Conservation (phyloP, 2,797 vertebrate genomes). For the Eulemur albifrons region DNA sequence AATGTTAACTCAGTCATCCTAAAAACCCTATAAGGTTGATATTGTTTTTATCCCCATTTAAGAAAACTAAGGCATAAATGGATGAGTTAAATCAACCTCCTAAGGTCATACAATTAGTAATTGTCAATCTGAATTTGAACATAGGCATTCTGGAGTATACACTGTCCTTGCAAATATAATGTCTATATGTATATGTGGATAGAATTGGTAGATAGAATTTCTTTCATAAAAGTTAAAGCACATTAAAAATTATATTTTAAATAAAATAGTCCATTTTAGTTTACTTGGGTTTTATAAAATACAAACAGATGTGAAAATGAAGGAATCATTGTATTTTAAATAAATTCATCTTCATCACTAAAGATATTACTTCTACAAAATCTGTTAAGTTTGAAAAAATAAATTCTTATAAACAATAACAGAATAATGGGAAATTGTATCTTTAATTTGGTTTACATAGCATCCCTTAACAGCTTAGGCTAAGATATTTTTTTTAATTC, state of each 20-base stretch:
- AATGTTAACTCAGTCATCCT: neutral
- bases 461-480: neutral
- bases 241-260: constrained; percentile 3
- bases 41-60: neutral
- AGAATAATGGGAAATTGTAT: constrained; percentile 34
- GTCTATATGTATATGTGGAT: neutral
- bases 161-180: neutral
- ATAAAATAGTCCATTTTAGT: constrained; percentile 43
- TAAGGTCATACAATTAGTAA: neutral
- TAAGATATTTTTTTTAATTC: neutral
- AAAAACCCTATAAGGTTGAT: neutral
- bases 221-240: constrained; percentile 27
- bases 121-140: neutral
- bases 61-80: neutral
- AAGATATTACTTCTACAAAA: constrained; percentile 31
- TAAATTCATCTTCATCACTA: constrained; percentile 33
- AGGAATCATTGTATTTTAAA: constrained; percentile 50
- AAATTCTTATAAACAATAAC: constrained; percentile 50
- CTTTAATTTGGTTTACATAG: constrained; percentile 51
- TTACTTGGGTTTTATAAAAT: constrained; percentile 47
- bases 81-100: neutral
- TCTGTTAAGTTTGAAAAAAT: constrained; percentile 48
- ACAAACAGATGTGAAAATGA: constrained; percentile 37
- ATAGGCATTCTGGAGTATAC: neutral
- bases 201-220: constrained; percentile 1